Conservation (phyloP, 2,797 vertebrate species). For the Alcedo quadribrachys region DNA sequence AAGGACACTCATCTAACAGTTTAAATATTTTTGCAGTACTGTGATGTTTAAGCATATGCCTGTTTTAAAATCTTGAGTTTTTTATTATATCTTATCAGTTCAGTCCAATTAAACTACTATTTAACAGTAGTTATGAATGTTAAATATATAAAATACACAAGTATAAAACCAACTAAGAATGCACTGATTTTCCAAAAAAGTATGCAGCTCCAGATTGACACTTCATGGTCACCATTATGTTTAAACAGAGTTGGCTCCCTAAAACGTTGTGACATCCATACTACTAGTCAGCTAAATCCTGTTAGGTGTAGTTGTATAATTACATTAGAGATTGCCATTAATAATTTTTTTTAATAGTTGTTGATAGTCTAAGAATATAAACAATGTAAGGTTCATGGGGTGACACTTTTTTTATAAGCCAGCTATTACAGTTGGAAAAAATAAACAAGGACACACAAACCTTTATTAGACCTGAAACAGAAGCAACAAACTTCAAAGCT, state of each 20-base stretch:
- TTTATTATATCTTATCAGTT: background rate
- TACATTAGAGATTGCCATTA: background rate
- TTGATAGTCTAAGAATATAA: background rate
- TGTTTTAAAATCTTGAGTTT: background rate
- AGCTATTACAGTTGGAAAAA: background rate
- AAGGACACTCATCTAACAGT: background rate
- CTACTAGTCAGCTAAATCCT: background rate
- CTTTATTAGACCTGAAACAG: background rate
- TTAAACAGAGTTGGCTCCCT: background rate
- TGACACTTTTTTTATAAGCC: background rate
- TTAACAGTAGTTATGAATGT: background rate
- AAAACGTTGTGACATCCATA: background rate
- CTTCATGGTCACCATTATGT: background rate
- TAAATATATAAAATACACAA: background rate
- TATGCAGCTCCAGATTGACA: background rate
- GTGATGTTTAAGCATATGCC: background rate
- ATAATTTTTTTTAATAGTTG: background rate
- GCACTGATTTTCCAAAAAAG: background rate
- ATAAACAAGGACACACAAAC: background rate
- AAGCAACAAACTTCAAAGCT: conserved; percentile 4
- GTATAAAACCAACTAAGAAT: background rate
- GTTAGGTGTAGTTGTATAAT: background rate
- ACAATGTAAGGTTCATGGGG: background rate
- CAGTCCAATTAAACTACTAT: background rate
- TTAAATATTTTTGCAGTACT: background rate